Percentiles rank a stretch among this genome's conserved stretches.
Conservation (phyloP, 1,140 invertebrate genomes). For the Sitodiplosis mosellana region DNA sequence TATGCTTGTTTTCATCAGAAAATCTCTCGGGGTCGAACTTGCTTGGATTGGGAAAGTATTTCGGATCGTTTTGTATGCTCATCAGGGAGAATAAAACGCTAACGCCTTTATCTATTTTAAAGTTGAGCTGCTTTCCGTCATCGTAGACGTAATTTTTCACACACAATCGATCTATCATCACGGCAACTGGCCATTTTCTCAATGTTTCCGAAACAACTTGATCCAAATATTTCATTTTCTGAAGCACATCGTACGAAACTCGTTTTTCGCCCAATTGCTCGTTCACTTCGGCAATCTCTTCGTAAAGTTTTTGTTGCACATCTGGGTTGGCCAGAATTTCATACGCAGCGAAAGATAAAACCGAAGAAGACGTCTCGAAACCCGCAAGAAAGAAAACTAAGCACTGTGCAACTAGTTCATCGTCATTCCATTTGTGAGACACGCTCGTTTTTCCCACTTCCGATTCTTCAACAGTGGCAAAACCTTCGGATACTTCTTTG, state of each 20-base stretch:
- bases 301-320: slow-evolving; percentile 20
- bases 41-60: slow-evolving; percentile 30
- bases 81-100: slow-evolving; percentile 25
- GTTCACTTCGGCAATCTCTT: slow-evolving; percentile 15
- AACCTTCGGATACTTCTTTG: slow-evolving; percentile 1
- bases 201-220: slow-evolving; percentile 29
- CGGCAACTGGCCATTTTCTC: slow-evolving; percentile 32
- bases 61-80: slow-evolving; percentile 27
- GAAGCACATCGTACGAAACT: slow-evolving; percentile 16
- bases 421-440: slow-evolving; percentile 5
- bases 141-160: slow-evolving; percentile 13
- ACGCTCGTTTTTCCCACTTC: slow-evolving; percentile 2
- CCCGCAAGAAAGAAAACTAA: slow-evolving; percentile 25
- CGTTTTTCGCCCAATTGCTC: slow-evolving; percentile 7
- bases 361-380: slow-evolving; percentile 17
- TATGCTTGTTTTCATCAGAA: slow-evolving; percentile 23
- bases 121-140: slow-evolving; percentile 8
- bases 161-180: slow-evolving; percentile 26
- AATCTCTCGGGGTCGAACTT: slow-evolving; percentile 34
- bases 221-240: slow-evolving; percentile 25
- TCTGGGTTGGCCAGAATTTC: slow-evolving; percentile 17
- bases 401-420: slow-evolving; percentile 20
- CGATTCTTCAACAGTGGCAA: slow-evolving; percentile 4
- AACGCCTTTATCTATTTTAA: slow-evolving; percentile 5
- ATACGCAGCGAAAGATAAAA: slow-evolving; percentile 12